Evolutionary conservation across 2,888 invertebrate species (phyloP).

Genomic region (Dicranocentrus wangi): DNA sequence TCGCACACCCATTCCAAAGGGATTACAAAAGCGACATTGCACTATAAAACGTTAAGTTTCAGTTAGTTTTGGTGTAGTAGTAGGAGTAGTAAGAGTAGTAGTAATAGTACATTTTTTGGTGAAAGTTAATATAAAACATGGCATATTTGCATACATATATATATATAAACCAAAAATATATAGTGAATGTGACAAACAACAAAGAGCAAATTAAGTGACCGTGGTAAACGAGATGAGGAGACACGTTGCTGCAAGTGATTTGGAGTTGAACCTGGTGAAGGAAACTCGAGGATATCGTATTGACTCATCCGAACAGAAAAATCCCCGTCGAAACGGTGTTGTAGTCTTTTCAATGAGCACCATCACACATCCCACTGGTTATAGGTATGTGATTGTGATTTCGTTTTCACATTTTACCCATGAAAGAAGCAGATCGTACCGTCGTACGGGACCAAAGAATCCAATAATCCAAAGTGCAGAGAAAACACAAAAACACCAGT

Average conservation of each 20-base stretch:
- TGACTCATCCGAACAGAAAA: slow-evolving; percentile 80
- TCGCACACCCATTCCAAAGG: no score
- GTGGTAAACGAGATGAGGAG: slow-evolving; percentile 72
- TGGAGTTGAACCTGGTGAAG: slow-evolving; percentile 71
- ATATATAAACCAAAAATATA: slow-evolving; percentile 7
- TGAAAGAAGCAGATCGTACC: no score
- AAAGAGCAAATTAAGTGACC: slow-evolving; percentile 69
- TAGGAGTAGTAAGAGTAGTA: not conserved
- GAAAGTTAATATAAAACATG: slow-evolving; percentile 1
- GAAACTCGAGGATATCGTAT: slow-evolving; percentile 76
- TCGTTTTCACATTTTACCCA: no score
- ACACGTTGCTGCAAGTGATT: slow-evolving; percentile 70
- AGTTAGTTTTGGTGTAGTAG: not conserved
- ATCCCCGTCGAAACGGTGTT: slow-evolving; percentile 76
- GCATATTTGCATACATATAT: not conserved
- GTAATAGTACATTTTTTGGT: not conserved
- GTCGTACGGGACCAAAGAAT: slow-evolving; percentile 50
- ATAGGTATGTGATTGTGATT: slow-evolving; percentile 20
- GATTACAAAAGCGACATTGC: no score
- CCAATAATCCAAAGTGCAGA: slow-evolving; percentile 57
- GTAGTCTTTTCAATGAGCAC: slow-evolving; percentile 70
- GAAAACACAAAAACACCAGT: slow-evolving; percentile 55
- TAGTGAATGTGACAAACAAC: slow-evolving; percentile 58
- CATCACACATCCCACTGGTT: slow-evolving; percentile 70
- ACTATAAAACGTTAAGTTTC: not conserved